Evolutionary conservation across 2,888 invertebrate species (phyloP).

Genomic region (Lepidochrysops patricia): DNA sequence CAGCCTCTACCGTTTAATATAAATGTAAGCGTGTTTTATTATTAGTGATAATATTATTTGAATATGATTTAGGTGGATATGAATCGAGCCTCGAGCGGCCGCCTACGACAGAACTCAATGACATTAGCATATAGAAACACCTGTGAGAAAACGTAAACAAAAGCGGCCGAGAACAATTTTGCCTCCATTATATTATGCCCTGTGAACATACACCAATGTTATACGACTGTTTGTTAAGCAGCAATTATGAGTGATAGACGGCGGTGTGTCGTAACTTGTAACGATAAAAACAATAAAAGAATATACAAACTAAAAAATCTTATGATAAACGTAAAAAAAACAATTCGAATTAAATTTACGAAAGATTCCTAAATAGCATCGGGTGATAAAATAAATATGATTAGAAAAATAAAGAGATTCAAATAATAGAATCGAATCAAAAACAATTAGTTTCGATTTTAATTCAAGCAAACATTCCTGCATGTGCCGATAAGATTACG

Average conservation of each 20-base stretch:
- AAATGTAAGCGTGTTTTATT: conserved; percentile 62
- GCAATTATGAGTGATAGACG: background rate
- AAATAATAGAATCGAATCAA: background rate
- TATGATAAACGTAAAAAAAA: too few relatives aligned
- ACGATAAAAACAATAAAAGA: background rate
- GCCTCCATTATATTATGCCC: conserved; percentile 22
- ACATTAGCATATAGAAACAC: conserved; percentile 55
- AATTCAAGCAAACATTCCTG: background rate
- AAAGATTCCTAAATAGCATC: too few relatives aligned
- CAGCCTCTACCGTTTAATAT: conserved; percentile 66
- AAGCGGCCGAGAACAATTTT: conserved; percentile 35
- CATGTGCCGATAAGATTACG: background rate
- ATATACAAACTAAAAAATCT: too few relatives aligned
- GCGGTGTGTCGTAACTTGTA: background rate
- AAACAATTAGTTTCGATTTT: background rate
- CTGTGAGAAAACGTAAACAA: conserved; percentile 68
- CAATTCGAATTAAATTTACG: too few relatives aligned
- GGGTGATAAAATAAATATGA: too few relatives aligned
- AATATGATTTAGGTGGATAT: conserved; percentile 23
- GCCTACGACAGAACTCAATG: conserved; percentile 66
- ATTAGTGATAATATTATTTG: background rate
- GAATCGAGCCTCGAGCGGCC: conserved; percentile 62
- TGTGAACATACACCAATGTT: conserved; percentile 20
- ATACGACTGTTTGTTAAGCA: background rate
- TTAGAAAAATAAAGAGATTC: too few relatives aligned